Conservation (phyloP, 2,113 vertebrate genomes). For the Anhinga rufa region DNA sequence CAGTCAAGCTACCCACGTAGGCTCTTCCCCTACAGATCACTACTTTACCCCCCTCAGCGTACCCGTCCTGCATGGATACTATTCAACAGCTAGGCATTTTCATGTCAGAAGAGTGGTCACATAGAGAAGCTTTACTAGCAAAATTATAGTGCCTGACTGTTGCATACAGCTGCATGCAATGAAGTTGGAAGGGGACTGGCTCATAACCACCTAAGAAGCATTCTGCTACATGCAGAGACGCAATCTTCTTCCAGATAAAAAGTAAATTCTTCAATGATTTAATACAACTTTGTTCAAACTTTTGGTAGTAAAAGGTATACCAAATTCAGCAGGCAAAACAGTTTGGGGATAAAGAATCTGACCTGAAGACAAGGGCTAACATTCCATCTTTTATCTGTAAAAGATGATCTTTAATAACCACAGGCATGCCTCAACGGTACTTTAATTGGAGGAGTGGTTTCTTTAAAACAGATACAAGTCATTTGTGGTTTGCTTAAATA, state of each 20-base stretch:
- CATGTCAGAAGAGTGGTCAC: background rate
- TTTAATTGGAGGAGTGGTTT: constrained; percentile 12
- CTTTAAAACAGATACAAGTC: background rate
- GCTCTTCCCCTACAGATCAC: background rate
- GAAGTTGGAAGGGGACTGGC: background rate
- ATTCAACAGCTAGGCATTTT: background rate
- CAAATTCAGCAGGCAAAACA: background rate
- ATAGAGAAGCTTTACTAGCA: background rate
- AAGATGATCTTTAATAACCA: background rate
- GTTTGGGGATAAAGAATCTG: background rate
- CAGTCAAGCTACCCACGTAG: background rate
- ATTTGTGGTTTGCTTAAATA: constrained; percentile 6
- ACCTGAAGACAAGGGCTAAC: background rate
- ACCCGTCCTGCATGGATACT: background rate
- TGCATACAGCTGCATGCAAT: background rate
- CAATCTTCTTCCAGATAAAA: background rate
- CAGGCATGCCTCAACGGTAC: background rate
- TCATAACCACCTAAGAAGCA: background rate
- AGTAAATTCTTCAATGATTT: background rate
- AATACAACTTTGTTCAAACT: background rate
- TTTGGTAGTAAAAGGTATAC: background rate
- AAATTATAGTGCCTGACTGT: background rate
- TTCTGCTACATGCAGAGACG: background rate
- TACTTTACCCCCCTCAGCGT: background rate
- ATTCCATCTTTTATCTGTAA: background rate